These are phyloP conservation scores for Terebella lapidaria DNA, from an alignment of 2,888 invertebrate genomes.

Conservation along the genomic window DNA sequence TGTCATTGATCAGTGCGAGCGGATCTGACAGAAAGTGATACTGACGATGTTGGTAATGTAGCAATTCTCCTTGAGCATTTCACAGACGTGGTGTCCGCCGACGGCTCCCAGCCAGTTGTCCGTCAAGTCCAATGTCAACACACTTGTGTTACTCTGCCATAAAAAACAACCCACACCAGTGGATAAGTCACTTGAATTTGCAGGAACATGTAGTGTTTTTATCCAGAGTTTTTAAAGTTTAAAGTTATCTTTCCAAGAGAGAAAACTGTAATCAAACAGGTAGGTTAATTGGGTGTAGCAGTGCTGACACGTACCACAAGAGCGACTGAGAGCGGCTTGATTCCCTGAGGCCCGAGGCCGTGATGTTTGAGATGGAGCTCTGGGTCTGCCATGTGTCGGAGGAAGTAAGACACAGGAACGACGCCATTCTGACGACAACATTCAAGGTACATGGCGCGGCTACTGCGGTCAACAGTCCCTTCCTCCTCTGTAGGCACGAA, in stretches of 20 bases:
- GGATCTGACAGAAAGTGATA: not conserved
- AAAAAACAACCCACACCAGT: too few species aligned
- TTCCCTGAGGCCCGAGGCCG: constrained; percentile 43
- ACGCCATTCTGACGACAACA: constrained; percentile 45
- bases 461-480: constrained; percentile 42
- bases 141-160: constrained; percentile 44
- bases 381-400: constrained; percentile 47
- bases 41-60: constrained; percentile 47
- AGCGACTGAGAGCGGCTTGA: constrained; percentile 47
- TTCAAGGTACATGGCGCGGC: constrained; percentile 44
- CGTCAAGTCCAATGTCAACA: constrained; percentile 45
- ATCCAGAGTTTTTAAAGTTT: too few species aligned
- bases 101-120: constrained; percentile 51
- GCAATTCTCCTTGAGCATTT: constrained; percentile 53
- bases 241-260: too few species aligned
- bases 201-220: too few species aligned
- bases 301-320: constrained; percentile 40
- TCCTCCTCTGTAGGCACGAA: constrained; percentile 34
- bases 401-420: constrained; percentile 49
- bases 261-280: too few species aligned
- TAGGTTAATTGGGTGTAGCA: too few species aligned
- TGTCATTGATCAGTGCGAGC: not conserved
- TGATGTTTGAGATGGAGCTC: constrained; percentile 48
- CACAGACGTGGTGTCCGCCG: constrained; percentile 46
- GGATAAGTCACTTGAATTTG: too few species aligned